These are phyloP conservation scores for Acanthurus lineatus DNA, from an alignment of 2,797 vertebrate species.

Conservation along the genomic window DNA sequence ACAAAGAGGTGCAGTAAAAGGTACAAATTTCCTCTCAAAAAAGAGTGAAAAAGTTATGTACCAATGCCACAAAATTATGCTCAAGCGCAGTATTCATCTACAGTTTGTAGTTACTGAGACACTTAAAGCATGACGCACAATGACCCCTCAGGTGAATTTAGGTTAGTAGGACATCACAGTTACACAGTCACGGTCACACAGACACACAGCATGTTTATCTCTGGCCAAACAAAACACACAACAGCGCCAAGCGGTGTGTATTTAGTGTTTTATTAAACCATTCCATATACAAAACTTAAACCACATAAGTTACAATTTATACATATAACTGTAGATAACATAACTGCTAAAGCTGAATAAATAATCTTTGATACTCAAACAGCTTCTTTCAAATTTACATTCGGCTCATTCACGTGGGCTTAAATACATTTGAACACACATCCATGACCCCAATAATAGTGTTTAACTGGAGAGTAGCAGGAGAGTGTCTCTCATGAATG, in stretches of 20 bases:
- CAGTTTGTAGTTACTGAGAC: neutral
- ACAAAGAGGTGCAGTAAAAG: neutral
- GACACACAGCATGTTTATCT: neutral
- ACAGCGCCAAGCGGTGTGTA: constrained; percentile 2
- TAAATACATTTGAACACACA: constrained; percentile 26
- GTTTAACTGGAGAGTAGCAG: constrained; percentile 30
- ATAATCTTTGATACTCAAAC: constrained; percentile 70
- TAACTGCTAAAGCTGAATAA: constrained; percentile 68
- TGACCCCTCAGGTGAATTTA: constrained; percentile 14
- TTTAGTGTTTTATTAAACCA: constrained; percentile 80
- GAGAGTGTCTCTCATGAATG: neutral
- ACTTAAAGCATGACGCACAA: neutral
- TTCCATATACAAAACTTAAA: constrained; percentile 78
- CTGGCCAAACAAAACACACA: constrained; percentile 4
- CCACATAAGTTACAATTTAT: constrained; percentile 71
- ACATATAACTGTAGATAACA: constrained; percentile 68
- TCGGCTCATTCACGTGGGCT: constrained; percentile 36
- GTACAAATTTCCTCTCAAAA: too few relatives aligned
- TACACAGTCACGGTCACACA: too few relatives aligned
- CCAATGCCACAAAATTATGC: too few relatives aligned
- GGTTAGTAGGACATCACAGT: neutral
- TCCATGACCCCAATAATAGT: neutral
- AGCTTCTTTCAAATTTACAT: constrained; percentile 52
- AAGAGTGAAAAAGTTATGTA: neutral
- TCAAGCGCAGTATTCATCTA: too few relatives aligned